These are phyloP conservation scores for Phania funesta DNA, from an alignment of 2,888 invertebrate species.

Conservation along the genomic window DNA sequence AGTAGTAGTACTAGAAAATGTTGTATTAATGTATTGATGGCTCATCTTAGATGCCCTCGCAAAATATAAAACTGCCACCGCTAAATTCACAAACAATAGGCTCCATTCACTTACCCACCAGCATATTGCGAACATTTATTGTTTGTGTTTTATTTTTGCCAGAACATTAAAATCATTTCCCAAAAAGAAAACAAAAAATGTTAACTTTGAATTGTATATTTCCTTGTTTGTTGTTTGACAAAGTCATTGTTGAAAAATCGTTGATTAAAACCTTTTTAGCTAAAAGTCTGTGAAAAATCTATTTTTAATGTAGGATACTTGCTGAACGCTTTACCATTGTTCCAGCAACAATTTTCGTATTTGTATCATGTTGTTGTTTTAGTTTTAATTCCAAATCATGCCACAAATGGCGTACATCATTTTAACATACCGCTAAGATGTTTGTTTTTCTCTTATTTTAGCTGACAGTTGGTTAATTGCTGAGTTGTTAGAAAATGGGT, in stretches of 20 bases:
- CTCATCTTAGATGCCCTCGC: slow-evolving; percentile 60
- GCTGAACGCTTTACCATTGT: not conserved
- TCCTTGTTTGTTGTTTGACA: slow-evolving; percentile 33
- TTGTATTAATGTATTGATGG: slow-evolving; percentile 56
- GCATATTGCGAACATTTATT: slow-evolving; percentile 44
- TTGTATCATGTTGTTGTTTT: slow-evolving; percentile 27
- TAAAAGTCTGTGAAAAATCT: slow-evolving; percentile 55
- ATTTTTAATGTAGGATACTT: slow-evolving; percentile 8
- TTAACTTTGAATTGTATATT: slow-evolving; percentile 33
- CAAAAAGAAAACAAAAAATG: not conserved
- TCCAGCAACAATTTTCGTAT: slow-evolving; percentile 18
- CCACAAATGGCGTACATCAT: slow-evolving; percentile 48
- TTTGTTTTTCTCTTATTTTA: not conserved
- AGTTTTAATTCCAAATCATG: slow-evolving; percentile 49
- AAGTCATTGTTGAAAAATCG: slow-evolving; percentile 43
- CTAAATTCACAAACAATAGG: slow-evolving; percentile 21
- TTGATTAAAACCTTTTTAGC: slow-evolving; percentile 29
- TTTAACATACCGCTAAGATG: slow-evolving; percentile 36
- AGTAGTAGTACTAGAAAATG: slow-evolving; percentile 8
- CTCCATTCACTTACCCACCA: slow-evolving; percentile 33
- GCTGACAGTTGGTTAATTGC: slow-evolving; percentile 47
- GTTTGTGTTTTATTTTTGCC: slow-evolving; percentile 22
- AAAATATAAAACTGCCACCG: slow-evolving; percentile 59
- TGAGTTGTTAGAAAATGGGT: not conserved
- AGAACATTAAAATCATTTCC: slow-evolving; percentile 38